Evolutionary conservation across 2,797 vertebrate genomes (phyloP).

Genomic region (Micropoecilia bifurca): DNA sequence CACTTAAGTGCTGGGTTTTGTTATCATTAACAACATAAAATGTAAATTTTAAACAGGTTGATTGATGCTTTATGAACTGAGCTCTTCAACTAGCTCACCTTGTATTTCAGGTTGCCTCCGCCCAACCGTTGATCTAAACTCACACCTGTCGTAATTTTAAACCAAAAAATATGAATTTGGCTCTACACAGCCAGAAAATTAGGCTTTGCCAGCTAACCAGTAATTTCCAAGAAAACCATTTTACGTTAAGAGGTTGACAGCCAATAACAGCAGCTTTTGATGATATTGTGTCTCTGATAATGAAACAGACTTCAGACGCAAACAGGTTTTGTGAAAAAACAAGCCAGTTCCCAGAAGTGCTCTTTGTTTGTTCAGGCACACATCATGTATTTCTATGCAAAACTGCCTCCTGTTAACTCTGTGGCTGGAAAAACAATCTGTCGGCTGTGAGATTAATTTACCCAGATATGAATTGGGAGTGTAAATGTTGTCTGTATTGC

Average conservation of each 20-base stretch:
- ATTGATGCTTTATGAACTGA: slow-evolving; percentile 17
- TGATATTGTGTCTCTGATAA: neutral
- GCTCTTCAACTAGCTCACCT: slow-evolving; percentile 41
- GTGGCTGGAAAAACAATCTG: neutral
- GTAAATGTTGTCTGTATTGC: slow-evolving; percentile 1
- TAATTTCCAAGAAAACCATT: neutral
- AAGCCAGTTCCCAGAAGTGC: slow-evolving; percentile 22
- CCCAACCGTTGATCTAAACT: neutral
- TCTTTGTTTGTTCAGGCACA: neutral
- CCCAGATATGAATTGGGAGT: neutral
- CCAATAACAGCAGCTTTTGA: slow-evolving; percentile 2
- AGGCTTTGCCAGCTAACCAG: neutral
- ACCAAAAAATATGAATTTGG: neutral
- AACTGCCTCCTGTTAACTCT: neutral
- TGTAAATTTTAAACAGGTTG: neutral
- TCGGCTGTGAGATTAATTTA: neutral
- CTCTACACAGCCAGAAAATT: neutral
- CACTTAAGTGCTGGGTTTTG: too few species aligned
- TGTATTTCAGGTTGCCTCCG: slow-evolving; percentile 45
- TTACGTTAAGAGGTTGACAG: slow-evolving; percentile 3
- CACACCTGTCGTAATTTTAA: neutral
- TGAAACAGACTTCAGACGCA: slow-evolving; percentile 16
- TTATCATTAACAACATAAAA: neutral
- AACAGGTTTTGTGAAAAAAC: slow-evolving; percentile 20
- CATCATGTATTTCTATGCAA: slow-evolving; percentile 16